Evolutionary conservation across 2,797 vertebrate genomes (phyloP).

Genomic region (Pseudomugil tenellus): DNA sequence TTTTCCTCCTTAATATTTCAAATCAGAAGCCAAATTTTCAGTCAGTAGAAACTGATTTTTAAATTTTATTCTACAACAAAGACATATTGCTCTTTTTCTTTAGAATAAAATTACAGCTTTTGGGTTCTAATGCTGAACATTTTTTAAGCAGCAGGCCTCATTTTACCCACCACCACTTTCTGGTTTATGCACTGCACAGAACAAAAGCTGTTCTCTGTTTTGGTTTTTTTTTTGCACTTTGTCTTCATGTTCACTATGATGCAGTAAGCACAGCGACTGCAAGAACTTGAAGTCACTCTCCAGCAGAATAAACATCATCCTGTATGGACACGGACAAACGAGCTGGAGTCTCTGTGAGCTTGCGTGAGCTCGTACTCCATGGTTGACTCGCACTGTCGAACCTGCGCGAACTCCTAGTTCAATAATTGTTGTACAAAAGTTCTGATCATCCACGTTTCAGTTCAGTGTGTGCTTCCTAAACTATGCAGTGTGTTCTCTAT

Average conservation of each 20-base stretch:
- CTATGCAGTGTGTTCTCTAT: slow-evolving; percentile 67
- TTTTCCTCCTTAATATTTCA: slow-evolving; percentile 4
- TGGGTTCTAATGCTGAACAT: slow-evolving; percentile 47
- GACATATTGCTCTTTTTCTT: slow-evolving; percentile 39
- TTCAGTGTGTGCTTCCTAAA: slow-evolving; percentile 67
- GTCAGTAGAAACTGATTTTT: slow-evolving; percentile 1
- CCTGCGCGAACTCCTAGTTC: slow-evolving; percentile 66
- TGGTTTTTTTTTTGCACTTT: too few species aligned
- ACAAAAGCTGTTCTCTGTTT: slow-evolving; percentile 28
- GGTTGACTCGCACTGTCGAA: slow-evolving; percentile 72
- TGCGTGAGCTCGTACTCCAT: slow-evolving; percentile 50
- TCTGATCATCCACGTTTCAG: slow-evolving; percentile 68
- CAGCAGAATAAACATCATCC: slow-evolving; percentile 66
- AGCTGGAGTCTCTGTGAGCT: slow-evolving; percentile 31
- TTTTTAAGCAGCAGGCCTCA: slow-evolving; percentile 64
- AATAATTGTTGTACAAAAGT: slow-evolving; percentile 78
- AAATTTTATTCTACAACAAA: slow-evolving; percentile 6
- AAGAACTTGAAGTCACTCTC: slow-evolving; percentile 66
- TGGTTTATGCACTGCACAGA: slow-evolving; percentile 31
- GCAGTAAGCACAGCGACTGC: slow-evolving; percentile 43
- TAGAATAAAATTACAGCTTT: slow-evolving; percentile 30
- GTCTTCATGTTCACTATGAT: slow-evolving; percentile 66
- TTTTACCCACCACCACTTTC: slow-evolving; percentile 51
- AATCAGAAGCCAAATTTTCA: slow-evolving; percentile 2
- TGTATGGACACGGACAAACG: slow-evolving; percentile 74